Evolutionary conservation across 2,113 vertebrate species (phyloP), one percentile per base, ranked within the genome.

Genomic region (Thamnophis sirtalis): DNA sequence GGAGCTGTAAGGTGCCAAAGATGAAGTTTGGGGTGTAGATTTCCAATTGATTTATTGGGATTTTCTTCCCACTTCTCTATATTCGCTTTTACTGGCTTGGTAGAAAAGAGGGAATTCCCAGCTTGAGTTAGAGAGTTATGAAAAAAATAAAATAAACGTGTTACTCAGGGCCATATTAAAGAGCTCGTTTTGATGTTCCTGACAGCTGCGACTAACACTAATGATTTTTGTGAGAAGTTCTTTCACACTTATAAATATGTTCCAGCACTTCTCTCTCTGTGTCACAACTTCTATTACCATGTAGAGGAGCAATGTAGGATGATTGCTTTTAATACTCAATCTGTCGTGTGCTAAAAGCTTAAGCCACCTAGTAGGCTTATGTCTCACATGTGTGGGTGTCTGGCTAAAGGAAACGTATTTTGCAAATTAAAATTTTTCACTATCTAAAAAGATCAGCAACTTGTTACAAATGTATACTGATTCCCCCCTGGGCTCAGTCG

Each of bases 221-320:
- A 91, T 15, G 43, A 24, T 50, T 91, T 38, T 84, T 43, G 54
- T 87, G 26, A 86, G 84, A 92, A 84, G 58, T 92, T 95, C 92
- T 92, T 95, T 94, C 85, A 93, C 91, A 87, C 5, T 89, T 85
- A 85, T 84, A 93, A 95, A 88, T 94, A 49, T 94, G 13, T 43
- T 93, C 92, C 90, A 68, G 91, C 26, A 89, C 24, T 28, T 87
- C 50, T 55, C 33, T 2, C 54, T 93, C 56, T 55, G 58, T 93
- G 51, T 55, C 87, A 0, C 51, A 73, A 38, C 94, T 95, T 24
- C 48, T 33, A 88, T 87, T 87, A 21, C 88, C 24, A 86, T 89
- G 33, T 89, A 63, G 73, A 49, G 28, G 19, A 89, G 73, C 48
- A 89, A 10, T 53, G 55, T 17, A 17, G 63, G n/a, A n/a, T 92